These are phyloP conservation scores for Calephelis virginiensis DNA, from an alignment of 1,140 invertebrate genomes.

Conservation along the genomic window DNA sequence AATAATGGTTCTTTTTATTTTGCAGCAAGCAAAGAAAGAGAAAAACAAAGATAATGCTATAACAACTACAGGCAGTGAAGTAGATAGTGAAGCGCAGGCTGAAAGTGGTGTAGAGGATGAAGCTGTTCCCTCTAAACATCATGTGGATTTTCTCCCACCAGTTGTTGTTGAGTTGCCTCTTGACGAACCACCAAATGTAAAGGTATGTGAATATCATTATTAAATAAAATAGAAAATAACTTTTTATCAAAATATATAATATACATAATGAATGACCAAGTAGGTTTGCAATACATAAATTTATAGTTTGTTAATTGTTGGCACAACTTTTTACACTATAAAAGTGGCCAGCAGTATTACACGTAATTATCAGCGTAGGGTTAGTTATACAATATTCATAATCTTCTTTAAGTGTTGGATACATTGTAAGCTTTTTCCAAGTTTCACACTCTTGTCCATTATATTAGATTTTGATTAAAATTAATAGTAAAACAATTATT, in stretches of 20 bases:
- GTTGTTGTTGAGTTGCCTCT: slow-evolving; percentile 61
- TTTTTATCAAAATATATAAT: not conserved
- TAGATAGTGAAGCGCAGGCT: slow-evolving; percentile 65
- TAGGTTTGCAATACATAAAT: no score
- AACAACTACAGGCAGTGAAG: slow-evolving; percentile 56
- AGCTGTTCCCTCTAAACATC: slow-evolving; percentile 43
- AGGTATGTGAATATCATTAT: slow-evolving; percentile 42
- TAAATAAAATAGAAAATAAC: no score
- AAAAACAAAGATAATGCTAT: slow-evolving; percentile 62
- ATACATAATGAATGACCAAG: no score
- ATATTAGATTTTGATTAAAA: no score
- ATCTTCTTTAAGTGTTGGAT: not conserved
- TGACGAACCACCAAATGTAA: slow-evolving; percentile 57
- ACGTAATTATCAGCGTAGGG: no score
- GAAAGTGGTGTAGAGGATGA: slow-evolving; percentile 73
- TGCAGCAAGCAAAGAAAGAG: slow-evolving; percentile 68
- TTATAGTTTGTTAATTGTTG: no score
- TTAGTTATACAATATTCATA: no score
- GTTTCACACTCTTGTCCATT: not conserved
- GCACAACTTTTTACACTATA: no score
- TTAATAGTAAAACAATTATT: no score
- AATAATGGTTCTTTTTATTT: not conserved
- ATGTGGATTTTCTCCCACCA: slow-evolving; percentile 67
- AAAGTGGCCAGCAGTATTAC: no score
- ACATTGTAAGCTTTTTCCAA: not conserved